Evolutionary conservation across 2,797 vertebrate genomes (phyloP).

Genomic region (Ctenosaura bakeri): DNA sequence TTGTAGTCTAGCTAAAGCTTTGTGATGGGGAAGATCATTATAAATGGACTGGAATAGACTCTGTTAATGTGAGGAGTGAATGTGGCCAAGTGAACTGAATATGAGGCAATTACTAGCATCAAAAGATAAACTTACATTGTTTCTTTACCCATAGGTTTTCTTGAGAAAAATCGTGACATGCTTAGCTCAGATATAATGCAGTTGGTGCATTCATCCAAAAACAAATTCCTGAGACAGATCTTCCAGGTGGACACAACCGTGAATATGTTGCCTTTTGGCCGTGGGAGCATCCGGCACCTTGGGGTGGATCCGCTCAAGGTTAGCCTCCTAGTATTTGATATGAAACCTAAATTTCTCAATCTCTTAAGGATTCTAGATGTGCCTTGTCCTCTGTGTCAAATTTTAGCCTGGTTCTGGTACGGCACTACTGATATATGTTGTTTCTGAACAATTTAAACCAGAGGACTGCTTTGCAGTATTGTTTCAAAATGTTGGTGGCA

Average conservation of each 20-base stretch:
- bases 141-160: constrained; percentile 84
- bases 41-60: constrained; percentile 41
- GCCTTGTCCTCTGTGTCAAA: neutral
- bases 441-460: neutral
- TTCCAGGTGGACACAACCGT: constrained; percentile 81
- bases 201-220: constrained; percentile 88
- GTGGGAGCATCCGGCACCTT: constrained; percentile 70
- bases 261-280: constrained; percentile 63
- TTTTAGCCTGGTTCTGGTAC: neutral
- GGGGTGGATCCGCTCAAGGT: constrained; percentile 81
- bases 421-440: neutral
- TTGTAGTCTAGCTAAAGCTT: constrained; percentile 29
- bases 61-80: neutral
- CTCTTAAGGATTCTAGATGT: neutral
- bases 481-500: neutral
- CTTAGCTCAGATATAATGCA: constrained; percentile 89
- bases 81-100: neutral
- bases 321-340: constrained; percentile 19
- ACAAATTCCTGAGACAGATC: constrained; percentile 88
- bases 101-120: neutral
- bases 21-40: constrained; percentile 49
- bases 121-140: constrained; percentile 43
- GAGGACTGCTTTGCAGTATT: neutral
- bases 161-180: constrained; percentile 96
- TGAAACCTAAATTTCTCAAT: neutral